These are phyloP conservation scores for Steinernema khuongi DNA, from an alignment of 1,140 invertebrate species.

Conservation along the genomic window DNA sequence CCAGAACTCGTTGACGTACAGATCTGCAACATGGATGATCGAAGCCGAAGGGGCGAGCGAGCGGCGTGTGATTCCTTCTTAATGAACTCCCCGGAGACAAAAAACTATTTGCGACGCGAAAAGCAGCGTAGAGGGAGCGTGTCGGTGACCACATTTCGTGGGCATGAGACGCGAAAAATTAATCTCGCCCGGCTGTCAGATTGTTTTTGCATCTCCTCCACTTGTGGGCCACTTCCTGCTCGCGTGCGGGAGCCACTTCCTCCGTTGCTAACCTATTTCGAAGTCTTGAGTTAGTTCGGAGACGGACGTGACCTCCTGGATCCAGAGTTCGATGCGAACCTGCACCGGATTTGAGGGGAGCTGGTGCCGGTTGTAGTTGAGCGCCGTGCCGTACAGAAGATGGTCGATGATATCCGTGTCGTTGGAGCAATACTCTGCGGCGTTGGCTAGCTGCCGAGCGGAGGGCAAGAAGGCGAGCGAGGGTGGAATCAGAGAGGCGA, in stretches of 20 bases:
- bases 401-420: constrained; percentile 58
- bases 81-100: background rate
- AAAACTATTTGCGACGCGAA: constrained; percentile 16
- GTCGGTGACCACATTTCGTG: background rate
- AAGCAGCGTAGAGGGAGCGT: background rate
- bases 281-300: constrained; percentile 58
- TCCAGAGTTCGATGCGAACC: constrained; percentile 57
- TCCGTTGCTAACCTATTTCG: constrained; percentile 47
- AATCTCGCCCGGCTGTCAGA: no score
- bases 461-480: background rate
- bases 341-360: constrained; percentile 51
- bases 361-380: constrained; percentile 53
- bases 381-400: constrained; percentile 54
- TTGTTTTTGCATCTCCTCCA: no score
- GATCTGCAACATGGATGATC: constrained; percentile 32
- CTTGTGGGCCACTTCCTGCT: background rate
- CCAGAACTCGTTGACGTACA: constrained; percentile 59
- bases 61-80: constrained; percentile 20
- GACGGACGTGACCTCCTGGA: constrained; percentile 58
- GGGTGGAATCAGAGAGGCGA: background rate
- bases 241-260: background rate
- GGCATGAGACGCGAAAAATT: background rate
- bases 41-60: background rate
- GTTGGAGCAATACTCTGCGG: constrained; percentile 45
- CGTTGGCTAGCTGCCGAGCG: background rate